phyloP scores from a whole-genome alignment of 2,113 vertebrate species.

The Grallaria varia region DNA sequence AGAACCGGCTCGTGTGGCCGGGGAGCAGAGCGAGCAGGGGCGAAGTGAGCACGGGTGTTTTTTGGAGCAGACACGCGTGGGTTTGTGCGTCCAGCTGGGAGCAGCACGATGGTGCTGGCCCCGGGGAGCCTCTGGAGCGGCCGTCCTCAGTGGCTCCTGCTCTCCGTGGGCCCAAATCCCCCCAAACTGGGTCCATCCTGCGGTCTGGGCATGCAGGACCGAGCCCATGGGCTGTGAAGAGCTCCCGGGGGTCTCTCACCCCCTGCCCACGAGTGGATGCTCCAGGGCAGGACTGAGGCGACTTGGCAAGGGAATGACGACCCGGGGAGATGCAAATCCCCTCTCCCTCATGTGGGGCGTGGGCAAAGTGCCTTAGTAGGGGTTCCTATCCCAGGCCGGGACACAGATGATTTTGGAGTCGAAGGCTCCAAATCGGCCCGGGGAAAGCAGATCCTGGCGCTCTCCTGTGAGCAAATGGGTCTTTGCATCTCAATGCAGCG shows the following conservation, averaged over 20 bases:
- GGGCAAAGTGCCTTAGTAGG: background rate
- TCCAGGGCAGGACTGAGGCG: fast-evolving
- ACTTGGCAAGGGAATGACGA: background rate
- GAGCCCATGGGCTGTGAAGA: background rate
- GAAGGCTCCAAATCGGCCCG: background rate
- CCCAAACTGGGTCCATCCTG: fast-evolving
- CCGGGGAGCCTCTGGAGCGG: fast-evolving
- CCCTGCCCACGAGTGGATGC: background rate
- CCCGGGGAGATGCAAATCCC: background rate
- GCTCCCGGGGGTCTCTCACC: background rate
- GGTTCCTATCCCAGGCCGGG: fast-evolving
- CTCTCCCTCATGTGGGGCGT: fast-evolving
- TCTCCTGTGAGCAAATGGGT: background rate
- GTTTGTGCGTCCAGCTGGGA: fast-evolving
- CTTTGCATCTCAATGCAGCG: slow-evolving; percentile 39
- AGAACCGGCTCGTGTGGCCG: fast-evolving
- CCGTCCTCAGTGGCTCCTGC: fast-evolving
- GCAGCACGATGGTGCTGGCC: fast-evolving
- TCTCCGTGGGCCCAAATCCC: background rate
- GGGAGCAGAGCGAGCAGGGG: fast-evolving
- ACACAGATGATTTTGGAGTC: background rate
- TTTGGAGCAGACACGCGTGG: background rate
- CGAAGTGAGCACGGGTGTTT: fast-evolving
- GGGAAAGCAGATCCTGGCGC: background rate
- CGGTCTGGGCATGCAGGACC: fast-evolving